Base-by-base conservation (phyloP, 2,113 vertebrate genomes). In the Columba livia region DNA sequence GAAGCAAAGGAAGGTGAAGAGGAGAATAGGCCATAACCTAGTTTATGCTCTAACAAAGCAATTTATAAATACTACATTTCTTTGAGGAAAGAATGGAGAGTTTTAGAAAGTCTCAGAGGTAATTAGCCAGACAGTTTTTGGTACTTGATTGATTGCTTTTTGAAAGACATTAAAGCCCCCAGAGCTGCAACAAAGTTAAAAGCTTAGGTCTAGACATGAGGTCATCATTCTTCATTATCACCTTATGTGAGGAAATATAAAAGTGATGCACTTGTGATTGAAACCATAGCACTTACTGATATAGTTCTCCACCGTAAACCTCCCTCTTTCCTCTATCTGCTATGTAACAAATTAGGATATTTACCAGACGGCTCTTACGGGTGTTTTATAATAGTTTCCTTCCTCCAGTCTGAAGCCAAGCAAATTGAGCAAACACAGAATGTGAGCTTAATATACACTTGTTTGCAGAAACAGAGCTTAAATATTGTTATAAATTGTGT, bases 161-260 rank as follows among this genome's bases (percentile, higher is more conserved):
- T 88, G 89, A 95, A 96, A 96, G 67, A 93, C 85, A 95, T 94
- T 94, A 94, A 90, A 97, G 79, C 47, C 75, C 70, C 81, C 64
- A 94, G 95, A 96, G 87, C 81, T 94, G 89, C 94, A 96, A 75
- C 75, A 96, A 91, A 92, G 65, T 96, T 98, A 97, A 98, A 97
- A 98, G 94, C 90, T 94, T 92, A 89, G 91, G 93, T 97, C 94
- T 97, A 97, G 97, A 97, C 97, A 94, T 97, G 96, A 97, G 94
- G 92, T 97, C 96, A 97, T 97, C 90, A 96, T 90, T 96, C 91
- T 98, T 96, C 93, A 96, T 97, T 98, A 97, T 93, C 79, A 95
- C 83, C 61, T 96, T 93, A 90, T 80, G 84, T 84, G 82, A 73
- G 91, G 89, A 74, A 94, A 94, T 95, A 92, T 86, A 95, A 92